phyloP scores from a whole-genome alignment of 2,888 invertebrate genomes.

The Abrostola triplasia region DNA sequence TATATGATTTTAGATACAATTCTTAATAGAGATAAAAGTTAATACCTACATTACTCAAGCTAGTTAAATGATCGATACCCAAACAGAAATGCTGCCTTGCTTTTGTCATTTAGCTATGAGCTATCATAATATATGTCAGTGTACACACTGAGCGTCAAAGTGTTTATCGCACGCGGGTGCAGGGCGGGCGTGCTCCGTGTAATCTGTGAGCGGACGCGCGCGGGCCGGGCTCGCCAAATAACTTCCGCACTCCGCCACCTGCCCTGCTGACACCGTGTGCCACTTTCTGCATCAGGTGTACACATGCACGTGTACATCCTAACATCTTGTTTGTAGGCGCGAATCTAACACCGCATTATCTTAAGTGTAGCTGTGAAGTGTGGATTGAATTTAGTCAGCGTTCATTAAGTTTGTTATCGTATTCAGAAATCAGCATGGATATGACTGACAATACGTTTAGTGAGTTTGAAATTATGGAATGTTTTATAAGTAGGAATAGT shows the following conservation, averaged over 20 bases:
- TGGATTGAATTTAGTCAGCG: background rate
- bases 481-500: too few relatives aligned
- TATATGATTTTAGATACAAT: too few relatives aligned
- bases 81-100: too few relatives aligned
- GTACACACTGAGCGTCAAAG: slow-evolving; percentile 27
- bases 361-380: background rate
- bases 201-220: slow-evolving; percentile 72
- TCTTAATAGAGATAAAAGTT: too few relatives aligned
- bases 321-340: slow-evolving; percentile 17
- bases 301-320: slow-evolving; percentile 18
- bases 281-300: slow-evolving; percentile 57
- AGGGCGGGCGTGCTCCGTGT: slow-evolving; percentile 47
- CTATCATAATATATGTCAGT: background rate
- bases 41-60: too few relatives aligned
- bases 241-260: slow-evolving; percentile 71
- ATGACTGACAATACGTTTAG: too few relatives aligned
- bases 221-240: slow-evolving; percentile 70
- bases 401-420: background rate
- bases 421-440: too few relatives aligned
- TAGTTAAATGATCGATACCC: too few relatives aligned
- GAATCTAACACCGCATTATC: slow-evolving; percentile 7
- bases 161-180: slow-evolving; percentile 48
- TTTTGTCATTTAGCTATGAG: too few relatives aligned
- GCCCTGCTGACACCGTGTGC: slow-evolving; percentile 53
- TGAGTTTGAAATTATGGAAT: too few relatives aligned